These are phyloP conservation scores for Montipora efflorescens DNA, from an alignment of 64 coral and sea anemone genomes.

Conservation along the genomic window DNA sequence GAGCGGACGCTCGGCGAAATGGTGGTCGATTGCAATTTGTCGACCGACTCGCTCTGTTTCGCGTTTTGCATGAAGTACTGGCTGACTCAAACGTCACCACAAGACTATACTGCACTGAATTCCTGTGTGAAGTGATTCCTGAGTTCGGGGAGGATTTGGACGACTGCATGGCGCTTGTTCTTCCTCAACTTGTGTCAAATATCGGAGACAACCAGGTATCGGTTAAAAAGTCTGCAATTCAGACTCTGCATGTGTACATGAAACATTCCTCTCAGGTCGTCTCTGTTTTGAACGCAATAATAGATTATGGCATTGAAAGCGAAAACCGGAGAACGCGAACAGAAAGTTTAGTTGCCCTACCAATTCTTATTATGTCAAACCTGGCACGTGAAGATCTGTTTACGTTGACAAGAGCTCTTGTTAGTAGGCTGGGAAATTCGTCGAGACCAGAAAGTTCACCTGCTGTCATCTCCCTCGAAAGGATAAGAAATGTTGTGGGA, in stretches of 20 bases:
- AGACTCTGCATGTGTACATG: slow-evolving; percentile 99
- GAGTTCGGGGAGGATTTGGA: slow-evolving; percentile 94
- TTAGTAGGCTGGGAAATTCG: slow-evolving; percentile 79
- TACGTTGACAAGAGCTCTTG: slow-evolving; percentile 91
- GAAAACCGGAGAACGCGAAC: slow-evolving; percentile 92
- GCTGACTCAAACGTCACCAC: slow-evolving; percentile 86
- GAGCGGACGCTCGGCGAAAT: slow-evolving; percentile 90
- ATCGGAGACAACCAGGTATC: slow-evolving; percentile 91
- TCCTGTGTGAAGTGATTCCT: slow-evolving; percentile 94
- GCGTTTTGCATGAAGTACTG: slow-evolving; percentile 86
- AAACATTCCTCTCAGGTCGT: slow-evolving; percentile 85
- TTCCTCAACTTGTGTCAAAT: slow-evolving; percentile 93
- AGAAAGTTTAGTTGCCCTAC: slow-evolving; percentile 95
- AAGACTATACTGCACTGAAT: slow-evolving; percentile 89
- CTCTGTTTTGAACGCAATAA: slow-evolving; percentile 90
- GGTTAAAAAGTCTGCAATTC: slow-evolving; percentile 95
- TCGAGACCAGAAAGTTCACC: slow-evolving; percentile 88
- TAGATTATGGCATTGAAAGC: slow-evolving; percentile 94
- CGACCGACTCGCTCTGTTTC: slow-evolving; percentile 91
- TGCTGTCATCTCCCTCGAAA: slow-evolving; percentile 92
- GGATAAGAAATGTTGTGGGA: slow-evolving; percentile 96
- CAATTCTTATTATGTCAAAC: slow-evolving; percentile 96
- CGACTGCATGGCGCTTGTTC: slow-evolving; percentile 89
- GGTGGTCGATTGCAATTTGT: slow-evolving; percentile 95
- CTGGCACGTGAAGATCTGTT: slow-evolving; percentile 99